Conservation (phyloP, 2,888 invertebrate genomes). For the Itoplectis maculator region DNA sequence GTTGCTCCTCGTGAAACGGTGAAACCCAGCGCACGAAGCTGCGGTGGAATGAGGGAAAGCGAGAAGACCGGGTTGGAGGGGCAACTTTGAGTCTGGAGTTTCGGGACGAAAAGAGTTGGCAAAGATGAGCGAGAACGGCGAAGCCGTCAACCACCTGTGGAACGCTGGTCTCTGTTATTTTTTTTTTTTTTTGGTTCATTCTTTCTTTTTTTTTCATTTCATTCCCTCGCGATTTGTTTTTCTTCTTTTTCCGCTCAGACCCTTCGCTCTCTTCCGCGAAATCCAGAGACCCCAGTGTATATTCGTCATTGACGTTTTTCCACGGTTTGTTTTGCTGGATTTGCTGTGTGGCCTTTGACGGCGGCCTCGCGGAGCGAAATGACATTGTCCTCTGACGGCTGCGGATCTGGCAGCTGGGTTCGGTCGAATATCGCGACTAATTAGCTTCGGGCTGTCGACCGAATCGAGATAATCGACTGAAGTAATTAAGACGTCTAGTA, state of each 20-base stretch:
- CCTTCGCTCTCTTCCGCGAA: not conserved
- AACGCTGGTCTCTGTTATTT: slow-evolving; percentile 25
- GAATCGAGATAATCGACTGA: not conserved
- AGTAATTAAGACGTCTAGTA: not conserved
- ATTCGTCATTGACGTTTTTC: slow-evolving; percentile 14
- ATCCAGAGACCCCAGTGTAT: slow-evolving; percentile 4
- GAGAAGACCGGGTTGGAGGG: slow-evolving; percentile 21
- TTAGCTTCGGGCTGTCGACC: not conserved
- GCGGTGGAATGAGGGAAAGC: slow-evolving; percentile 49
- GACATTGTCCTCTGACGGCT: slow-evolving; percentile 5
- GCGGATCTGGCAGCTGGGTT: not conserved
- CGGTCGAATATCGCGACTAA: not conserved
- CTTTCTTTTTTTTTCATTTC: slow-evolving; percentile 18
- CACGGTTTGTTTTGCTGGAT: not conserved
- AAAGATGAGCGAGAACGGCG: slow-evolving; percentile 59
- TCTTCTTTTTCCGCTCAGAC: slow-evolving; percentile 7
- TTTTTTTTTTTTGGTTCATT: slow-evolving; percentile 44
- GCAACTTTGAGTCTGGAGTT: slow-evolving; percentile 43
- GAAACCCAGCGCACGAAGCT: slow-evolving; percentile 51
- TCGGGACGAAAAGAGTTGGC: slow-evolving; percentile 55
- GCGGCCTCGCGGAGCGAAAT: too few species aligned
- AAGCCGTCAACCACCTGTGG: slow-evolving; percentile 69
- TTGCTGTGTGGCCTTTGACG: not conserved
- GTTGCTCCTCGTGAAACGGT: slow-evolving; percentile 51
- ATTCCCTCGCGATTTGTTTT: not conserved